phyloP scores from a whole-genome alignment of 2,113 vertebrate genomes.

The Lophotis ruficrista region DNA sequence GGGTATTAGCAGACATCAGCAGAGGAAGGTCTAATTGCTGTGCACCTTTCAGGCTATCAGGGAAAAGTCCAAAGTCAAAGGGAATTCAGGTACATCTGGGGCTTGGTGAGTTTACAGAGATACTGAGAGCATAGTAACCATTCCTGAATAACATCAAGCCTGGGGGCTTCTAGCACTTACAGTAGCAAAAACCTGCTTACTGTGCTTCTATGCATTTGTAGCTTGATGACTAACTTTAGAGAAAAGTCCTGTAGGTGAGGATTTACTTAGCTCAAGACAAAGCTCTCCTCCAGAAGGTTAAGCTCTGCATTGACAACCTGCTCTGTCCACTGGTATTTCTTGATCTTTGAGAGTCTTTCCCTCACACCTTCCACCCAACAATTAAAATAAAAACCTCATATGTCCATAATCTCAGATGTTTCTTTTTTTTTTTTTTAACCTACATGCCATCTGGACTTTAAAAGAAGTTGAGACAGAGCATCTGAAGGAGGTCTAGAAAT shows the following conservation, averaged over 20 bases:
- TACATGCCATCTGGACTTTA: background rate
- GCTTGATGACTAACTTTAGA: background rate
- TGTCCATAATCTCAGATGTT: background rate
- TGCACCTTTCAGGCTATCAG: background rate
- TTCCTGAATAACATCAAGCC: background rate
- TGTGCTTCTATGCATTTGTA: background rate
- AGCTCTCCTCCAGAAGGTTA: background rate
- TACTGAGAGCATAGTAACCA: background rate
- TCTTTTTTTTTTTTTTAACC: background rate
- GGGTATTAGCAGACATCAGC: background rate
- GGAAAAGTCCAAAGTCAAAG: background rate
- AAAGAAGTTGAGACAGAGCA: background rate
- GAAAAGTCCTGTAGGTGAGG: background rate
- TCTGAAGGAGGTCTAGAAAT: background rate
- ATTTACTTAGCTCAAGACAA: background rate
- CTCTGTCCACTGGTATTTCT: background rate
- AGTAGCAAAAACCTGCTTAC: background rate
- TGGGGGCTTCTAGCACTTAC: background rate
- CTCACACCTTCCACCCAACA: background rate
- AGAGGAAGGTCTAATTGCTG: background rate
- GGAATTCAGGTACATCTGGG: background rate
- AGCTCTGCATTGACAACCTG: background rate
- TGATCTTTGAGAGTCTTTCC: background rate
- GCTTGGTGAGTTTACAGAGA: background rate
- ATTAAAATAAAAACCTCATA: background rate